Evolutionary conservation across 2,113 vertebrate genomes (phyloP).

Genomic region (Nerophis ophidion): DNA sequence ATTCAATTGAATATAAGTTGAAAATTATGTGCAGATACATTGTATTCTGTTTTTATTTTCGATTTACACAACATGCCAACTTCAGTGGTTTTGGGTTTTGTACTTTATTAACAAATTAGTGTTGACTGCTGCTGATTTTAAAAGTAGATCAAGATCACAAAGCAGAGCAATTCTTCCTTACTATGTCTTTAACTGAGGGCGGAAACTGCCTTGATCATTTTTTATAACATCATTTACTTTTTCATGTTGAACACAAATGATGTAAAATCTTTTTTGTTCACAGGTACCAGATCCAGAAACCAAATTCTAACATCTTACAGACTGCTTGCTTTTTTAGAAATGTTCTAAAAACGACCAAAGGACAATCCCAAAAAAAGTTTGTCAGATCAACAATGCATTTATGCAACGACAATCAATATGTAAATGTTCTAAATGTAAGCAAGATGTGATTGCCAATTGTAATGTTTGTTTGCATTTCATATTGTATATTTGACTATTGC

Average conservation of each 20-base stretch:
- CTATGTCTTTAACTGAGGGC: neutral
- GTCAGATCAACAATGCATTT: neutral
- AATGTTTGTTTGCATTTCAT: slow-evolving; percentile 32
- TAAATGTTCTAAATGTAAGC: slow-evolving; percentile 16
- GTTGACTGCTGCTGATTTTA: too few species aligned
- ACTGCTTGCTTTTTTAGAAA: neutral
- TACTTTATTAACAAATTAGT: too few species aligned
- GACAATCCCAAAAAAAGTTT: slow-evolving; percentile 4
- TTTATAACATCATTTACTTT: neutral
- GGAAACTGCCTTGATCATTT: neutral
- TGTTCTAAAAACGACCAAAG: neutral
- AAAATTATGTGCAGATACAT: too few species aligned
- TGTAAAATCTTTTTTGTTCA: slow-evolving; percentile 3
- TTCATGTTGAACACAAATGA: neutral
- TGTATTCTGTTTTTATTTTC: too few species aligned
- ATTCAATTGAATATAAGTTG: too few species aligned
- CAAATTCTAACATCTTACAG: slow-evolving; percentile 41
- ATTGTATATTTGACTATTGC: slow-evolving; percentile 39
- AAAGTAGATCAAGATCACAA: too few species aligned
- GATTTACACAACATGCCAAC: too few species aligned
- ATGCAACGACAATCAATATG: neutral
- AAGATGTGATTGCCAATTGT: neutral
- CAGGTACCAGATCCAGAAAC: slow-evolving; percentile 55
- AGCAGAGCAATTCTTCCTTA: too few species aligned
- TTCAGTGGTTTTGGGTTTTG: too few species aligned